Conservation (phyloP, 2,113 vertebrate genomes). For the Zeus faber region DNA sequence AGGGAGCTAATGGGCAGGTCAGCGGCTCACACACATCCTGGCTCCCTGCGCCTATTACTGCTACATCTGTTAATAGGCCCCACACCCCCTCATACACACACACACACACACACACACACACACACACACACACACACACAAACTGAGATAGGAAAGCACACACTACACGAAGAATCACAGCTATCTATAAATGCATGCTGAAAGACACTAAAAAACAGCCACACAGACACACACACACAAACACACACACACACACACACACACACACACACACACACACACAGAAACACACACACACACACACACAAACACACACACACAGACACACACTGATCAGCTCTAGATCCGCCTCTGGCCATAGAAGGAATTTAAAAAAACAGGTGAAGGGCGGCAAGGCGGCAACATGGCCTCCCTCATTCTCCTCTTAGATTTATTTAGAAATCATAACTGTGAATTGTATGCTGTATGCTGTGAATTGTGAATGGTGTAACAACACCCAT, state of each 20-base stretch:
- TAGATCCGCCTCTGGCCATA: no score
- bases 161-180: background rate
- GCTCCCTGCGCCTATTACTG: slow-evolving; percentile 71
- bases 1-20: slow-evolving; percentile 66
- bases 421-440: no score
- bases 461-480: no score
- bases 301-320: no score
- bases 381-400: no score
- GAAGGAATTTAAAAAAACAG: no score
- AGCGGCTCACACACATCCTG: slow-evolving; percentile 60
- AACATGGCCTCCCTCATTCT: no score
- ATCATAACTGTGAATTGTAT: no score
- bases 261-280: slow-evolving; percentile 1
- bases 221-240: background rate
- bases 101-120: slow-evolving; percentile 21
- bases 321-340: slow-evolving; percentile 23
- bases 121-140: slow-evolving; percentile 1
- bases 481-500: no score
- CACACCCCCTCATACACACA: slow-evolving; percentile 30
- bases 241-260: background rate
- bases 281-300: slow-evolving; percentile 3
- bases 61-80: slow-evolving; percentile 75
- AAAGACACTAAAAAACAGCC: background rate
- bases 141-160: background rate
- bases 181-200: background rate